These are phyloP conservation scores for Nowickia ferox DNA, from an alignment of 2,888 invertebrate species.

Conservation along the genomic window DNA sequence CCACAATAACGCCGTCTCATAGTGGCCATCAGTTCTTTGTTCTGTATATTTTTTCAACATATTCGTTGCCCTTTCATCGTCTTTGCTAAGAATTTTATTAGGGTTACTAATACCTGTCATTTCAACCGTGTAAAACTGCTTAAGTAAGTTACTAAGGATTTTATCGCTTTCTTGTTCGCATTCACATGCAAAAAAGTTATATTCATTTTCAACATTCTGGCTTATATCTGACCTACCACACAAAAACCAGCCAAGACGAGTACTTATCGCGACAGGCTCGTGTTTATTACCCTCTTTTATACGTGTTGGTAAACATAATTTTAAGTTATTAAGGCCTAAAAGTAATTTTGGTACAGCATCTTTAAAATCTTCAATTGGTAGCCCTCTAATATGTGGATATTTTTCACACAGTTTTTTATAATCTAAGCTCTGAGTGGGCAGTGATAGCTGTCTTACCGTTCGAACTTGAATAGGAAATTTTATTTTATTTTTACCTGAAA, in stretches of 20 bases:
- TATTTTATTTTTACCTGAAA: conserved; percentile 19
- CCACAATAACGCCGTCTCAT: conserved; percentile 38
- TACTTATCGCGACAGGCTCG: conserved; percentile 7
- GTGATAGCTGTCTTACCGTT: conserved; percentile 27
- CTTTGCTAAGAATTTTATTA: not conserved
- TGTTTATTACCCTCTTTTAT: not conserved
- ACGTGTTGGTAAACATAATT: conserved; percentile 29
- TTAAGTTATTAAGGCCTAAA: conserved; percentile 56
- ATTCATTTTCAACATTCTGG: not conserved
- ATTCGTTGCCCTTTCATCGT: conserved; percentile 24
- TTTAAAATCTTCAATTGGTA: conserved; percentile 33
- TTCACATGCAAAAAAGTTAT: conserved; percentile 19
- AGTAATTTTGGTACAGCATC: conserved; percentile 44
- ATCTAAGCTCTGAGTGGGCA: conserved; percentile 28
- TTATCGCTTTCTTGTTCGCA: conserved; percentile 9
- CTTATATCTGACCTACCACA: not conserved
- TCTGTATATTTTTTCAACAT: conserved; percentile 18
- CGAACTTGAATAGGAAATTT: conserved; percentile 3
- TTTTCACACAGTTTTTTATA: conserved; percentile 8
- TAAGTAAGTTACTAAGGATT: conserved; percentile 14
- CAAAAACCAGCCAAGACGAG: conserved; percentile 27
- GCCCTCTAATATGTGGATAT: conserved; percentile 9
- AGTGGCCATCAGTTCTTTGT: conserved; percentile 34
- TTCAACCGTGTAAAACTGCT: conserved; percentile 28
- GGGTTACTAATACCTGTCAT: not conserved